These are phyloP conservation scores for Pherbina coryleti DNA, from an alignment of 2,888 invertebrate genomes.

Conservation along the genomic window DNA sequence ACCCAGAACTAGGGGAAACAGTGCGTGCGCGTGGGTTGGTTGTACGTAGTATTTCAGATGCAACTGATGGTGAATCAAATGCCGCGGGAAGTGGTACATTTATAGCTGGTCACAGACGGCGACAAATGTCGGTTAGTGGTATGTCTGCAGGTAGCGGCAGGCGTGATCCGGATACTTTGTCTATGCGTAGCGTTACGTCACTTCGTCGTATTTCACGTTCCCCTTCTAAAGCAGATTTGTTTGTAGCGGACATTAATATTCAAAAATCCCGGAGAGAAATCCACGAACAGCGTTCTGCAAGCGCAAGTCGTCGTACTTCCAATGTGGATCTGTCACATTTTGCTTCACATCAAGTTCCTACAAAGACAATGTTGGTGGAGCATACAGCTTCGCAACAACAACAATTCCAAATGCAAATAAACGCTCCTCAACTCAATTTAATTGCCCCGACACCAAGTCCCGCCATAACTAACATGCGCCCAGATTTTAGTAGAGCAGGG, in stretches of 20 bases:
- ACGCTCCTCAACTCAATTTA: constrained; percentile 56
- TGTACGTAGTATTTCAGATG: constrained; percentile 66
- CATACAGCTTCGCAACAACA: not conserved
- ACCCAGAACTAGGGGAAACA: constrained; percentile 62
- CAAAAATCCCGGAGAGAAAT: constrained; percentile 48
- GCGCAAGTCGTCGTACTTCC: constrained; percentile 61
- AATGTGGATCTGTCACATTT: constrained; percentile 60
- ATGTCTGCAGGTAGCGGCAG: constrained; percentile 57
- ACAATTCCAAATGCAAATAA: not conserved
- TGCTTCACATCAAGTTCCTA: constrained; percentile 25
- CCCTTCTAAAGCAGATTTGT: constrained; percentile 66
- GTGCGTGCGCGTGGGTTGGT: constrained; percentile 63
- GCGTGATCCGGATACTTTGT: constrained; percentile 61
- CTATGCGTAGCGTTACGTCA: constrained; percentile 65
- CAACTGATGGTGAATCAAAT: constrained; percentile 53
- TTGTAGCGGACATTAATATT: constrained; percentile 67
- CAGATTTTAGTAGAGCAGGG: constrained; percentile 51
- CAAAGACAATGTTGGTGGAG: constrained; percentile 18
- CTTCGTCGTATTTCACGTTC: constrained; percentile 64
- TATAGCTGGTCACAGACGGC: constrained; percentile 54
- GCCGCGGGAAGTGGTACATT: constrained; percentile 47
- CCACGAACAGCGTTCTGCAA: constrained; percentile 58
- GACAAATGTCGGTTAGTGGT: constrained; percentile 63
- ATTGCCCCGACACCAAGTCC: constrained; percentile 63
- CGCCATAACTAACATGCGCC: constrained; percentile 45